Evolutionary conservation across 1,140 invertebrate species (phyloP).

Genomic region (Manduca sexta): DNA sequence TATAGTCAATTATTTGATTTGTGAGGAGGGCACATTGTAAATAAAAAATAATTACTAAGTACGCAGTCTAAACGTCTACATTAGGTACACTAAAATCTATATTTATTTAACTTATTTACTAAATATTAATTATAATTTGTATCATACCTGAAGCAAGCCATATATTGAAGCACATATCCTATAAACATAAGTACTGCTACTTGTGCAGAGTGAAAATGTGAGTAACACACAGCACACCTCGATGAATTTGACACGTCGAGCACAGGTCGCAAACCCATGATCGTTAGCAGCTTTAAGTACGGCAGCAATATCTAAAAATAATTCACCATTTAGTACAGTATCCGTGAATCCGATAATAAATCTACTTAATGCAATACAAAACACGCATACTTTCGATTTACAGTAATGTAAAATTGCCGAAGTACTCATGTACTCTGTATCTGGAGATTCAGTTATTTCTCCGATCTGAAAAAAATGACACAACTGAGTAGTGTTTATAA

Average conservation of each 20-base stretch:
- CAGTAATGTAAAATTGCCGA: slow-evolving; percentile 84
- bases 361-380: no score
- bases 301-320: slow-evolving; percentile 80
- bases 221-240: slow-evolving; percentile 74
- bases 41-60: no score
- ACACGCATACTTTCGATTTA: slow-evolving; percentile 77
- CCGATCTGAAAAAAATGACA: slow-evolving; percentile 71
- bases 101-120: no score
- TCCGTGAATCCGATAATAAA: no score
- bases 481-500: no score
- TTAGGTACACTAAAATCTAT: no score
- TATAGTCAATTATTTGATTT: no score
- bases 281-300: slow-evolving; percentile 80
- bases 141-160: slow-evolving; percentile 81
- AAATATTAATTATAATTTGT: no score
- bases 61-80: no score
- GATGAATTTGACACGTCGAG: slow-evolving; percentile 75
- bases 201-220: slow-evolving; percentile 79
- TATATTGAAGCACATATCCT: slow-evolving; percentile 84
- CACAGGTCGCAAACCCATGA: slow-evolving; percentile 83
- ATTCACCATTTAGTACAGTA: no score
- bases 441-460: slow-evolving; percentile 78
- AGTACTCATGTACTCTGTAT: slow-evolving; percentile 80
- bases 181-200: slow-evolving; percentile 78
- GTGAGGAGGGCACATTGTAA: no score